A percentile compares a stretch with the other conserved stretches of the same genome.
Evolutionary conservation across 2,113 vertebrate species (phyloP).

Genomic region (Takifugu bimaculatus): DNA sequence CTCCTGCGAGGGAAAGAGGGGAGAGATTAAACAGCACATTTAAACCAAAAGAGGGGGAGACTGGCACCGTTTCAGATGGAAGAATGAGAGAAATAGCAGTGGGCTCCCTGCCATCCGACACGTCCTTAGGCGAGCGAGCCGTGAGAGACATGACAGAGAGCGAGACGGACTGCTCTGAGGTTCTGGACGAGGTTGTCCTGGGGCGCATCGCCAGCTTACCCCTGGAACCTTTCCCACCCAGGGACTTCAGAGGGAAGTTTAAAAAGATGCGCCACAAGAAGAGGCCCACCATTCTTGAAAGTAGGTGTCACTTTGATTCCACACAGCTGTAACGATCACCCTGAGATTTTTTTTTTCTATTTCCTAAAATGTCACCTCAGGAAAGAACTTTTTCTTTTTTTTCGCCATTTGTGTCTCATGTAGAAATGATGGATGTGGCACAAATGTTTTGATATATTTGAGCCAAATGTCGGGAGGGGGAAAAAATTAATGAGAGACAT

Average conservation of each 20-base stretch:
- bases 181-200: constrained; percentile 67
- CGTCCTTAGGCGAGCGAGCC: constrained; percentile 82
- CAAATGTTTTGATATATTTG: no score
- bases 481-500: constrained; percentile 13
- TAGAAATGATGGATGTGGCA: no score
- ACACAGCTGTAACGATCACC: background rate
- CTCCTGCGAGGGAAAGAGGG: constrained; percentile 19
- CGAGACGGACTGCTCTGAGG: constrained; percentile 70
- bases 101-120: constrained; percentile 60
- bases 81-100: constrained; percentile 51
- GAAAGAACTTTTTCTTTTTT: constrained; percentile 5
- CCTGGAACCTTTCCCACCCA: constrained; percentile 64
- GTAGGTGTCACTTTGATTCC: constrained; percentile 73
- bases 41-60: constrained; percentile 6
- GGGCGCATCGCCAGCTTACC: constrained; percentile 63
- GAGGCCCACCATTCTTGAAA: constrained; percentile 91
- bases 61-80: constrained; percentile 51
- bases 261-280: constrained; percentile 84
- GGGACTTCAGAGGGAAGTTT: constrained; percentile 80
- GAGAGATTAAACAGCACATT: constrained; percentile 21
- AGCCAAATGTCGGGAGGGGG: background rate
- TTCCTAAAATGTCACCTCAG: background rate
- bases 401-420: background rate
- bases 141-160: constrained; percentile 69
- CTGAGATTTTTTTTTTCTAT: background rate